A percentile compares a stretch with the other conserved stretches of the same genome.
Evolutionary conservation across 2,888 invertebrate genomes (phyloP).

Genomic region (Drosophila aldrichi): DNA sequence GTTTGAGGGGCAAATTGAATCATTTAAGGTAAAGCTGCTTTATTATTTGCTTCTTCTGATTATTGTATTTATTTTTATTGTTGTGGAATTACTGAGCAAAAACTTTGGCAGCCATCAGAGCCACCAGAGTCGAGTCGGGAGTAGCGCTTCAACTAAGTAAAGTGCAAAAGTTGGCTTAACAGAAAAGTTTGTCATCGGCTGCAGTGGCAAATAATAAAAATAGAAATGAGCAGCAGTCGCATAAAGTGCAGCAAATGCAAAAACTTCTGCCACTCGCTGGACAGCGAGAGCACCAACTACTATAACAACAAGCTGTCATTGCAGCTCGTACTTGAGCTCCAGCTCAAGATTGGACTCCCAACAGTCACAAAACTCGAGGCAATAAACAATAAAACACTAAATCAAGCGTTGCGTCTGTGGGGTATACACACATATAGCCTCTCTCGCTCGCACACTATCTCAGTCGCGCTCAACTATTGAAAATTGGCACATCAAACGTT

Average conservation of each 20-base stretch:
- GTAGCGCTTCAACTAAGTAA: conserved; percentile 42
- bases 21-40: conserved; percentile 60
- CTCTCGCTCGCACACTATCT: background rate
- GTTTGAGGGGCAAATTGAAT: conserved; percentile 60
- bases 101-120: conserved; percentile 56
- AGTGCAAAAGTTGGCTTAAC: conserved; percentile 62
- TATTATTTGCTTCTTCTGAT: conserved; percentile 47
- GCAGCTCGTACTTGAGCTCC: conserved; percentile 35
- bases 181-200: conserved; percentile 60
- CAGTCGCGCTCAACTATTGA: conserved; percentile 58
- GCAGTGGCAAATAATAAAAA: conserved; percentile 56
- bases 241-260: conserved; percentile 65
- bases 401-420: conserved; percentile 42
- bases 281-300: conserved; percentile 33
- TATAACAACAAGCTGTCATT: conserved; percentile 40
- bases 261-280: conserved; percentile 55
- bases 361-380: conserved; percentile 42
- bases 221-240: conserved; percentile 61
- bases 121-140: background rate
- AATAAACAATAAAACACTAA: conserved; percentile 63
- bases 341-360: conserved; percentile 34
- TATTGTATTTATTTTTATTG: conserved; percentile 48
- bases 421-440: background rate
- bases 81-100: conserved; percentile 52
- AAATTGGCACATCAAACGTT: conserved; percentile 75